Evolutionary conservation across 2,797 vertebrate genomes (phyloP).

Genomic region (Gymnopithys bicolor): DNA sequence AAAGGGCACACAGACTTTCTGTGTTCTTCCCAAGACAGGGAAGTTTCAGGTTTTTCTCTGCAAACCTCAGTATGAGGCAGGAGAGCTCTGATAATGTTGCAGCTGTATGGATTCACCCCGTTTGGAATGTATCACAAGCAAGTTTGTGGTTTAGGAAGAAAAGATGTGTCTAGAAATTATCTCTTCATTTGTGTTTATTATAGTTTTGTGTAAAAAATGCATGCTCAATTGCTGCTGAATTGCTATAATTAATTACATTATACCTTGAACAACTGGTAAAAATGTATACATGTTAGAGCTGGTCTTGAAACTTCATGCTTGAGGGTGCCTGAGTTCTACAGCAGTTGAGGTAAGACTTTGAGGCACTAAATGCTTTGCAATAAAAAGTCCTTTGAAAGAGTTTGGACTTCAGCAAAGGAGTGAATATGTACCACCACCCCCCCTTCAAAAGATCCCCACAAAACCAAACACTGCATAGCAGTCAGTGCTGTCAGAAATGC

Average conservation of each 20-base stretch:
- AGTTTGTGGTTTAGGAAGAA: conserved; percentile 60
- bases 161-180: conserved; percentile 57
- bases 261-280: conserved; percentile 47
- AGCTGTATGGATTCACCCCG: conserved; percentile 61
- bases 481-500: not conserved
- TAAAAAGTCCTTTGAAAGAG: not conserved
- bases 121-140: conserved; percentile 51
- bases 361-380: not conserved
- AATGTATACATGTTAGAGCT: not conserved
- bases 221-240: conserved; percentile 65
- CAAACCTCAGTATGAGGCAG: not conserved
- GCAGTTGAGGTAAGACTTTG: not conserved
- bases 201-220: conserved; percentile 59
- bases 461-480: not conserved
- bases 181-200: conserved; percentile 71
- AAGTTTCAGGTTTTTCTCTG: not conserved
- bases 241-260: conserved; percentile 67
- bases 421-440: not conserved
- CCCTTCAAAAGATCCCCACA: not conserved
- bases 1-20: not conserved
- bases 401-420: not conserved
- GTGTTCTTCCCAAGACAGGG: not conserved
- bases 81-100: conserved; percentile 43
- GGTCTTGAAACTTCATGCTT: not conserved
- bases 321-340: not conserved